Conservation (phyloP, 2,797 vertebrate species). For the Taeniopygia guttata region DNA sequence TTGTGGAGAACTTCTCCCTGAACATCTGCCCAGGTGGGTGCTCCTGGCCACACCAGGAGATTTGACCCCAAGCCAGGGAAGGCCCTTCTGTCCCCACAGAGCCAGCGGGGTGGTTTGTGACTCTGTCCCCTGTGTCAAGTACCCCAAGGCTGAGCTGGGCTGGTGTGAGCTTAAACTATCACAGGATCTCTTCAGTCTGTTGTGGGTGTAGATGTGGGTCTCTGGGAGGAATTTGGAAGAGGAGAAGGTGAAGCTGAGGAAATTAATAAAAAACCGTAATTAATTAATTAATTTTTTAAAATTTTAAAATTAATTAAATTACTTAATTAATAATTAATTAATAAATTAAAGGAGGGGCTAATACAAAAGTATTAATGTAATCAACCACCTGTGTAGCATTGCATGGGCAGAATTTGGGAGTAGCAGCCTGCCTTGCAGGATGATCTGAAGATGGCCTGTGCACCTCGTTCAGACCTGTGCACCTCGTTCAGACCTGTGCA, state of each 20-base stretch:
- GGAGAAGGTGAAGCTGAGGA: background rate
- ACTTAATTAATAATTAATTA: too few species aligned
- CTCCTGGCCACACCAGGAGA: too few species aligned
- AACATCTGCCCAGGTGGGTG: constrained; percentile 91
- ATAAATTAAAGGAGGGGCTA: background rate
- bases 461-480: background rate
- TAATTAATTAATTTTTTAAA: too few species aligned
- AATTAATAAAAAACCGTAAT: background rate
- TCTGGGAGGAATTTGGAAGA: background rate
- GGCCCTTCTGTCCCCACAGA: background rate
- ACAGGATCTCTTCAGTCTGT: background rate
- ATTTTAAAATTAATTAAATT: too few species aligned
- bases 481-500: background rate
- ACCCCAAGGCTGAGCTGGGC: background rate
- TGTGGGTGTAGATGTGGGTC: background rate
- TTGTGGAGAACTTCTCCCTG: constrained; percentile 92
- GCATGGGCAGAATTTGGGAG: background rate
- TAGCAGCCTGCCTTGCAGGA: background rate
- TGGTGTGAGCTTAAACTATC: background rate
- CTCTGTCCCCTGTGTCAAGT: background rate
- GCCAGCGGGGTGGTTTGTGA: background rate
- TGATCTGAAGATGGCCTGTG: background rate
- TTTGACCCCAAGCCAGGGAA: background rate
- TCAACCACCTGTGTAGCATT: accelerated
- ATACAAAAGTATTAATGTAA: background rate